Percentiles rank a stretch among this genome's conserved stretches.
These are phyloP conservation scores for Cheilosia vernalis DNA, from an alignment of 2,888 invertebrate genomes.

Conservation along the genomic window DNA sequence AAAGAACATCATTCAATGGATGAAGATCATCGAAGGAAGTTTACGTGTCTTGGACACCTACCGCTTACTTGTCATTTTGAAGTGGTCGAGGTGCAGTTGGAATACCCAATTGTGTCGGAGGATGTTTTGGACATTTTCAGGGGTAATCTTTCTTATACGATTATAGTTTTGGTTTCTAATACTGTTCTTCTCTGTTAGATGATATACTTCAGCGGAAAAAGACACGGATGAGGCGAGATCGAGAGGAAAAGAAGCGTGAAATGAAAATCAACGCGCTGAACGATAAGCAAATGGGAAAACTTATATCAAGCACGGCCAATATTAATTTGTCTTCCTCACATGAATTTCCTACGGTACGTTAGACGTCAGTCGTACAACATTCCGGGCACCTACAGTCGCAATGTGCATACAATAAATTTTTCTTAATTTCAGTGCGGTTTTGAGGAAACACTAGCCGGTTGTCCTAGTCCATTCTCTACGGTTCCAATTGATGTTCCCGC, in stretches of 20 bases:
- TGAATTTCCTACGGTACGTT: constrained; percentile 85
- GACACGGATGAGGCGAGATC: constrained; percentile 88
- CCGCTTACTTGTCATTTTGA: constrained; percentile 96
- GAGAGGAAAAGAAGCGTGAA: constrained; percentile 92
- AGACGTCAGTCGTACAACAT: too few species aligned
- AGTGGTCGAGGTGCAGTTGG: constrained; percentile 93
- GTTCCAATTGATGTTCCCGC: constrained; percentile 73
- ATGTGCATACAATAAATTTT: background rate
- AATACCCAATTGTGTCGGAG: constrained; percentile 88
- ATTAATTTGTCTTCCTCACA: constrained; percentile 85
- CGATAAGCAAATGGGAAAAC: constrained; percentile 88
- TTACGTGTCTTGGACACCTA: constrained; percentile 92
- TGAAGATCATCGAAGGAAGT: constrained; percentile 90
- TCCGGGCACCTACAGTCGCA: too few species aligned
- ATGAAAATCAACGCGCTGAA: constrained; percentile 90
- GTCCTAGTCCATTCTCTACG: constrained; percentile 1
- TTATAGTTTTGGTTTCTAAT: background rate
- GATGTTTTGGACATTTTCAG: constrained; percentile 88
- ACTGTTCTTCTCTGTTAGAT: constrained; percentile 83
- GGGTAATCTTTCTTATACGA: constrained; percentile 84
- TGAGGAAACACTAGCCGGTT: constrained; percentile 77
- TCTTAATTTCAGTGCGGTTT: constrained; percentile 80
- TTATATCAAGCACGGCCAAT: constrained; percentile 86
- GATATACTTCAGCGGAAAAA: constrained; percentile 90
- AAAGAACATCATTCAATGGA: constrained; percentile 94